Evolutionary conservation across 1,140 invertebrate species (phyloP).

Genomic region (Adoxophyes honmai): DNA sequence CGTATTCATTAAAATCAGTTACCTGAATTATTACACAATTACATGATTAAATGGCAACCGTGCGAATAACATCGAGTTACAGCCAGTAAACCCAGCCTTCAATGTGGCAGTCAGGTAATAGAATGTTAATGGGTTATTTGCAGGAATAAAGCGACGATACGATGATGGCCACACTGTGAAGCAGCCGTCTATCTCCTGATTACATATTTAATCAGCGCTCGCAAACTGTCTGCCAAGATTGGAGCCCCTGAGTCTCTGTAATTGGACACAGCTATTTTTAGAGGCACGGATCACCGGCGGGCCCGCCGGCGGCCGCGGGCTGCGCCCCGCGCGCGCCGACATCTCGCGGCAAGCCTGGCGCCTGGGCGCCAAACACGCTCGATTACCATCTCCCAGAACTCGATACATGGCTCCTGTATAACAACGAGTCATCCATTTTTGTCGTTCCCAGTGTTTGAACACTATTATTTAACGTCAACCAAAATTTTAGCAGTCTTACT

Average conservation of each 20-base stretch:
- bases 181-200: not conserved
- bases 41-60: no score
- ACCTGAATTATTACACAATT: no score
- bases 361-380: no score
- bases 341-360: not conserved
- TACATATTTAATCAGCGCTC: constrained; percentile 8
- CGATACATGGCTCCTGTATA: no score
- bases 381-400: no score
- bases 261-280: constrained; percentile 10
- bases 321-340: not conserved
- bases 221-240: constrained; percentile 1
- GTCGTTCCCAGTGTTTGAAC: no score
- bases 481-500: not conserved
- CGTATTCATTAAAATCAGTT: no score
- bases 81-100: no score
- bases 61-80: no score
- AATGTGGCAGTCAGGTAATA: no score
- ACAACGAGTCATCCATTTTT: no score
- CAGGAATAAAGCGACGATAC: not conserved
- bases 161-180: not conserved
- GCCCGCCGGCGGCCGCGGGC: not conserved
- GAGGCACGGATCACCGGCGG: not conserved
- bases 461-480: no score
- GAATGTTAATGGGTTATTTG: not conserved
- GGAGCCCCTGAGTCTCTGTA: constrained; percentile 1